A percentile compares a stretch with the other conserved stretches of the same genome.
Evolutionary conservation across 2,888 invertebrate genomes (phyloP).

Genomic region (Dione juno): DNA sequence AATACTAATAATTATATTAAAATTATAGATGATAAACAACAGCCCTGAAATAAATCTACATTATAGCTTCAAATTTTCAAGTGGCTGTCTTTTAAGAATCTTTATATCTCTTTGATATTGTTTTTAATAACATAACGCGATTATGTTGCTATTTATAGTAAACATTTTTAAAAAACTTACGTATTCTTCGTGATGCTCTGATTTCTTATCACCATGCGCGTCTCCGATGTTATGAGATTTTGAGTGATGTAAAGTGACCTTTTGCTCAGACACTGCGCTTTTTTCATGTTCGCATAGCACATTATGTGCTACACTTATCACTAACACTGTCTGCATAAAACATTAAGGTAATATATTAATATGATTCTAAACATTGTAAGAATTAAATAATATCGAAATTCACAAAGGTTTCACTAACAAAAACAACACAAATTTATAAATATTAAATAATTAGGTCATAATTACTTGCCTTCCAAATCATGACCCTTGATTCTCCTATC

Average conservation of each 20-base stretch:
- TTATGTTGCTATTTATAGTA: too few species aligned
- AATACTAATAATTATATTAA: too few species aligned
- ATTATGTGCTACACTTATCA: constrained; percentile 37
- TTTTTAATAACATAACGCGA: too few species aligned
- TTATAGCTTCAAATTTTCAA: too few species aligned
- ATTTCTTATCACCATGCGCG: constrained; percentile 32
- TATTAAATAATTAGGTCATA: constrained; percentile 32
- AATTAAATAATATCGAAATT: neutral
- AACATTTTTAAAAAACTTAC: constrained; percentile 31
- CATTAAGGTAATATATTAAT: neutral
- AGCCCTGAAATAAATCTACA: too few species aligned
- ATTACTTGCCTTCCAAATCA: constrained; percentile 48
- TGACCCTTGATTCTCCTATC: constrained; percentile 41
- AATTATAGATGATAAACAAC: too few species aligned
- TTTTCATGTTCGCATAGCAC: constrained; percentile 38
- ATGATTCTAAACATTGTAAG: neutral
- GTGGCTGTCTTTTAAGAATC: too few species aligned
- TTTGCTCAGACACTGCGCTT: constrained; percentile 45
- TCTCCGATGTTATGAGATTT: constrained; percentile 26
- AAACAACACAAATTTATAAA: neutral
- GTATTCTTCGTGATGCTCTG: constrained; percentile 43
- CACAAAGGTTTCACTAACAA: neutral
- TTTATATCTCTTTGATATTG: too few species aligned
- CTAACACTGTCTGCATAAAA: constrained; percentile 38
- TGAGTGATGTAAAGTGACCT: constrained; percentile 38